Evolutionary conservation across 1,140 invertebrate species (phyloP).

Genomic region (Panagrolaimus sp.): DNA sequence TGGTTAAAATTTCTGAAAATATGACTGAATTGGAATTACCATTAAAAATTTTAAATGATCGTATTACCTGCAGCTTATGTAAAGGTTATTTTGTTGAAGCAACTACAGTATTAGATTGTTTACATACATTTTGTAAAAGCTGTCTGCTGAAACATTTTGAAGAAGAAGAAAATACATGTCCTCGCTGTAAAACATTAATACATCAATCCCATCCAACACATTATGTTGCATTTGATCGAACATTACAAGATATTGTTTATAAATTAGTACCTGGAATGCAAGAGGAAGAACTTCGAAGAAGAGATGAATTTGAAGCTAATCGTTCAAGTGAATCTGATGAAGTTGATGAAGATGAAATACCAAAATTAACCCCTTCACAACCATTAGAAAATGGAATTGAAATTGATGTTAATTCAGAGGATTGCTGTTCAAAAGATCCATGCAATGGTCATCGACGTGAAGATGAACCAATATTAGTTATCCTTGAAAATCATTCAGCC

Average conservation of each 20-base stretch:
- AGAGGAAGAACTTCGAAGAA: constrained; percentile 39
- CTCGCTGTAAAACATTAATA: constrained; percentile 60
- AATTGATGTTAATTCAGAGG: constrained; percentile 22
- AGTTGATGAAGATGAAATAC: constrained; percentile 9
- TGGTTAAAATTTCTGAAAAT: background rate
- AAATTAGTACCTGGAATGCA: constrained; percentile 59
- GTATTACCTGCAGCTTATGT: constrained; percentile 60
- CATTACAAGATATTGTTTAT: constrained; percentile 60
- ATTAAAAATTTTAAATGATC: constrained; percentile 52
- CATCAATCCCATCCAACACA: constrained; percentile 62
- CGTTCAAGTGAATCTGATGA: background rate
- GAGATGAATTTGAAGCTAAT: constrained; percentile 28
- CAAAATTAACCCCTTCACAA: background rate
- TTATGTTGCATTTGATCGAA: constrained; percentile 57
- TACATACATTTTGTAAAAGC: constrained; percentile 63
- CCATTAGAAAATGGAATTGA: constrained; percentile 19
- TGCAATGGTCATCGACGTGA: background rate
- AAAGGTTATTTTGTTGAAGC: constrained; percentile 62
- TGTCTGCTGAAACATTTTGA: constrained; percentile 62
- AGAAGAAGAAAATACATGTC: constrained; percentile 57
- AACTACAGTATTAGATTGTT: constrained; percentile 62
- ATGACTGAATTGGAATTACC: constrained; percentile 25
- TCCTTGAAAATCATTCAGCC: too few relatives aligned
- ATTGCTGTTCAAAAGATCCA: constrained; percentile 17
- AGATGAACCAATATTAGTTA: constrained; percentile 8